Evolutionary conservation across 2,113 vertebrate species (phyloP).

Genomic region (Dipodomys merriami): DNA sequence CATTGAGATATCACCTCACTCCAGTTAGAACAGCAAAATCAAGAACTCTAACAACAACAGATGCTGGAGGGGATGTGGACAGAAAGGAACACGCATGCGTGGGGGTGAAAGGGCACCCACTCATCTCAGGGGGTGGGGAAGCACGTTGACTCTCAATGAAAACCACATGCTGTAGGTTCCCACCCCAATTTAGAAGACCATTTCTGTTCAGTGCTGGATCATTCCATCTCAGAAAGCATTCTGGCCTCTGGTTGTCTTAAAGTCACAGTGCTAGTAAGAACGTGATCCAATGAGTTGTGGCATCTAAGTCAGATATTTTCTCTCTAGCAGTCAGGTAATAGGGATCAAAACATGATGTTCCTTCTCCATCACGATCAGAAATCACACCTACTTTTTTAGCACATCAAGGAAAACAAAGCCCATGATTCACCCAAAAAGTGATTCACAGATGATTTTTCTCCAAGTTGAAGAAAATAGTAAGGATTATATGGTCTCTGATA

Average conservation of each 20-base stretch:
- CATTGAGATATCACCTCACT: too few relatives aligned
- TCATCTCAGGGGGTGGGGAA: background rate
- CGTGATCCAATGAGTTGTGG: background rate
- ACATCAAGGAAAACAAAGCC: background rate
- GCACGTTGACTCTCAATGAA: background rate
- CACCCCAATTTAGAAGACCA: background rate
- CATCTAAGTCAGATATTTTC: background rate
- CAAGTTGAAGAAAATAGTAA: background rate
- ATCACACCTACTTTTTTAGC: background rate
- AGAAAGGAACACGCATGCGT: background rate
- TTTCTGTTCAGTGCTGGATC: conserved; percentile 5
- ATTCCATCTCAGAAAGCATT: conserved; percentile 10
- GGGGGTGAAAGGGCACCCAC: background rate
- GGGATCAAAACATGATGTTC: background rate
- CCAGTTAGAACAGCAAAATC: too few relatives aligned
- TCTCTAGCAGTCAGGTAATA: background rate
- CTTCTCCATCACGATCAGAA: background rate
- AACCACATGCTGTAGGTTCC: background rate
- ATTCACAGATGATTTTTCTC: background rate
- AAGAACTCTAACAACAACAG: too few relatives aligned
- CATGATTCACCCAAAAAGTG: background rate
- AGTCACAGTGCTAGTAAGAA: background rate
- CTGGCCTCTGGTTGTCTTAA: background rate
- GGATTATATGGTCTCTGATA: background rate
- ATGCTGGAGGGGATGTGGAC: too few relatives aligned